Evolutionary conservation across 2,888 invertebrate species (phyloP), one percentile per base, ranked within the genome.

Genomic region (Malachius bipustulatus): DNA sequence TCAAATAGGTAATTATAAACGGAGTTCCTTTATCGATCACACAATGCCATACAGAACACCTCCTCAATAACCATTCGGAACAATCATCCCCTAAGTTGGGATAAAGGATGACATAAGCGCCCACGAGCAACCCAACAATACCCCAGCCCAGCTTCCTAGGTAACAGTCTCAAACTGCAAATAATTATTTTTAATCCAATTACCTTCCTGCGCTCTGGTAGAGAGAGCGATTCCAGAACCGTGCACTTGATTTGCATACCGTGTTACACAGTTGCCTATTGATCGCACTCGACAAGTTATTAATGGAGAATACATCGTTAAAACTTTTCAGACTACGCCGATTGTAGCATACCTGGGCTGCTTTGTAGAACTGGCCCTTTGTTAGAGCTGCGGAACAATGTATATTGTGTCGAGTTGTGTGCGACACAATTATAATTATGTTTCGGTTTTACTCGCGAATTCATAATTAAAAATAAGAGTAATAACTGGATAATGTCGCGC

Each of bases 251-350:
- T 36, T 47, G 49, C 45, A 52, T 47, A 47, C 45, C n/a, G n/a
- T 43, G 41, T 42, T 44, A 51, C 47, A 54, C 53, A 52, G 54
- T 54, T 50, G 48, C 50, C 49, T 58, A 60, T 60, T 52, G 60
- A 59, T 59, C 59, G 51, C 45, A 49, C 46, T 55, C 55, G 53
- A 55, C 60, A 59, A 61, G 60, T 61, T 61, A 62, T 61, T 61
- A 60, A 60, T 59, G 54, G 57, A 57, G 54, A 59, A 61, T 62
- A 61, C 60, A 59, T 62, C 61, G 61, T 62, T 62, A 62, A 62
- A 62, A 60, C 59, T 60, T 62, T 62, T 62, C 60, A 61, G 59
- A 61, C 60, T 62, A 59, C 56, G 53, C 54, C 51, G 54, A 59
- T 60, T 60, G 56, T 57, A 51, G 56, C 48, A 48, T 59, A 60